Evolutionary conservation across 30 jellyfish, hydroid and myxozoan genomes (phyloP), one percentile per base, ranked within the genome.

Genomic region (Mastigias papua): DNA sequence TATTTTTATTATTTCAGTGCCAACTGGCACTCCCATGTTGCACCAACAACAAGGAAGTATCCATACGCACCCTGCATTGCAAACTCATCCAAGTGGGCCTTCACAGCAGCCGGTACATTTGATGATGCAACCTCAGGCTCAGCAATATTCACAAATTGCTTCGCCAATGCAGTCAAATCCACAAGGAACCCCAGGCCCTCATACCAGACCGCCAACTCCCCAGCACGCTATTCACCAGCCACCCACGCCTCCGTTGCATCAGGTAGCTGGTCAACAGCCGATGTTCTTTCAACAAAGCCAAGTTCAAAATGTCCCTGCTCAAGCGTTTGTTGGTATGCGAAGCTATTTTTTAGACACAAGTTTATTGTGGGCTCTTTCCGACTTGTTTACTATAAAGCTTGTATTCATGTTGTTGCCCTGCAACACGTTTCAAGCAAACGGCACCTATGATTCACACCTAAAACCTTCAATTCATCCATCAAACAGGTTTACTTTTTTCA

Each of bases 151-250:
- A 0, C 88, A 74, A 31, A 85, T 85, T 27, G 68, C 88, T 15
- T 85, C 94, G 33, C 94, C 94, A 9, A 29, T 85, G 65, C 78
- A 63, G 37, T 85, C 94, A 22, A 85, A 74, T 19, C 80, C 88
- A 2, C 94, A 72, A 48, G 88, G 82, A 8, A 73, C 88, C 2
- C 92, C 76, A 1, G 73, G 78, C 28, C 65, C 86, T 1, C 94
- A 85, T 72, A 88, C 61, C 19, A 80, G 94, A 60, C 88, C 94
- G 1, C 94, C 87, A n/a, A 85, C 94, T 13, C 88, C 93, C 60
- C 94, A 85, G 76, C 94, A 85, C 25, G 63, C 78, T n/a, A 49
- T 81, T 23, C 91, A 66, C 49, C 88, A 77, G 17, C 58, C 92
- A 28, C 86, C 92, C 15, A 85, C 88, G 75, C 94, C 94, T 37